Conservation (phyloP, 2,113 vertebrate species). For the Bujurquina vittata region DNA sequence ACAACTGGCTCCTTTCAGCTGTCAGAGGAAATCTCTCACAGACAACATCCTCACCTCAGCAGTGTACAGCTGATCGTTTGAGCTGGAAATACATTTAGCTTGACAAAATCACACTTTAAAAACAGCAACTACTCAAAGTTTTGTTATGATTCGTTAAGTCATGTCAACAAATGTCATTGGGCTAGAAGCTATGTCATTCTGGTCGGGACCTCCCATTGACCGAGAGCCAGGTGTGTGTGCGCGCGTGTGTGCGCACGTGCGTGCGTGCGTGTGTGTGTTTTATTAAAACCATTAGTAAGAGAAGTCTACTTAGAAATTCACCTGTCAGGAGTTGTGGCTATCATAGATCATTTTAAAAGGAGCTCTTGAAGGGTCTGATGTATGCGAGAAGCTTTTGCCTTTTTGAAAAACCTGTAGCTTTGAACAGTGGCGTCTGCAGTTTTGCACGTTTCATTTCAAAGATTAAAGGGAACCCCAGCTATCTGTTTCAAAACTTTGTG, state of each 20-base stretch:
- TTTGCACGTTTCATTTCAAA: slow-evolving; percentile 15
- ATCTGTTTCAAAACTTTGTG: neutral
- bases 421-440: neutral
- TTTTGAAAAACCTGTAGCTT: neutral
- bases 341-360: neutral
- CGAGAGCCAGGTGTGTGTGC: neutral
- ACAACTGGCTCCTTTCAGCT: slow-evolving; percentile 50
- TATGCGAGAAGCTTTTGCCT: neutral
- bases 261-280: neutral
- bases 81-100: neutral
- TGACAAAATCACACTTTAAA: neutral
- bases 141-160: neutral
- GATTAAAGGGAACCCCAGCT: neutral
- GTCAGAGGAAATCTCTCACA: slow-evolving; percentile 23
- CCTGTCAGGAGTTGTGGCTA: neutral
- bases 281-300: neutral
- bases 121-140: neutral
- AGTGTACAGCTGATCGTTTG: neutral
- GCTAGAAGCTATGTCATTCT: neutral
- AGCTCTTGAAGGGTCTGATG: neutral
- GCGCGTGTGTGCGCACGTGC: no score
- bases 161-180: neutral
- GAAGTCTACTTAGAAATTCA: neutral
- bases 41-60: neutral
- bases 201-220: neutral